Base-by-base conservation (phyloP, 2,797 vertebrate species). In the Hippopotamyrus pictus region DNA sequence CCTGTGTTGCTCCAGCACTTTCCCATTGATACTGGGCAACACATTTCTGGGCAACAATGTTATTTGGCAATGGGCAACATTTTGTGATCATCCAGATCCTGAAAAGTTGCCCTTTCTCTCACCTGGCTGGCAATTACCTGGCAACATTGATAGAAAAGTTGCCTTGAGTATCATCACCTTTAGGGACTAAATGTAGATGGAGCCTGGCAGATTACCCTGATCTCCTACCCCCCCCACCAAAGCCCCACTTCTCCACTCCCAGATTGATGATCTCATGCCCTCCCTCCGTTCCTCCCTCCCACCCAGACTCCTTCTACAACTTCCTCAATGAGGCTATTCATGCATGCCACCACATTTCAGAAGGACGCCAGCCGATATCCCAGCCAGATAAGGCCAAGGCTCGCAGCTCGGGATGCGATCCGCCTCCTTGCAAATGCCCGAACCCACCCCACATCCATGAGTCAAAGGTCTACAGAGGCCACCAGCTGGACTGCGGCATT, bases 291-390 rank as follows among this genome's bases (percentile, higher is more conserved):
- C 44, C 46, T 46, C 51, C 46, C 82, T 57, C 69, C 65, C 53
- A 50, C 88, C 50, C 50, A 37, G 48, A 22, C 85, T 87, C 29
- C 22, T 33, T 57, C 25, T 33, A 41, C 29, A 14, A 33, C 65
- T 69, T 73, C 46, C 25, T 87, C 62, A 87, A 89, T 76, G 48
- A 65, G 25, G 62, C 25, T 62, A 76, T 87, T 89, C 83, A 87
- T 22, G 46, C 29, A 22, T 29, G 33, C 19, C 51, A 57, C 17
- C 29, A 48, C 69, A 37, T 50, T 53, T 41, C 33, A 53, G 14
- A 51, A 6, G 48, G 12, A 51, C 7, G 41, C 62, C 46, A 14
- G 87, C n/a, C 44, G 37, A 88, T 73, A 59, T 50, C 59, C 12
- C 12, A 50, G 22, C 41, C 41, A 88, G 87, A 84, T 85, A 85